Evolutionary conservation across 2,888 invertebrate species (phyloP), one percentile per base, ranked within the genome.

Genomic region (Tribolium freemani): DNA sequence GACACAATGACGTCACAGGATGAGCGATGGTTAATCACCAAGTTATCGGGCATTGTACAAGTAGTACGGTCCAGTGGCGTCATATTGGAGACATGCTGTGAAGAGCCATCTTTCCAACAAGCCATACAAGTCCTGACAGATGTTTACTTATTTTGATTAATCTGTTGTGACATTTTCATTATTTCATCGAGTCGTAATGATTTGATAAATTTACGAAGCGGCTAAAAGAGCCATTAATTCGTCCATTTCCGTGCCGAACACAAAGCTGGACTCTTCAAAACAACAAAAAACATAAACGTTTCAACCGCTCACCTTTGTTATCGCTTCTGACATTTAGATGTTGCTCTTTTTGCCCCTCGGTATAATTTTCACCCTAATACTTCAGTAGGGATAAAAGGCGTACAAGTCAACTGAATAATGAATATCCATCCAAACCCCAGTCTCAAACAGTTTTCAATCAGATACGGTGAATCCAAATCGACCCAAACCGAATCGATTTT

Each of bases 291-390:
- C 71, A 66, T 72, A 71, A 74, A 71, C 74, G 75, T 72, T 75
- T 71, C 73, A 75, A 76, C 76, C 79, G 77, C 78, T 80, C 79
- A 82, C 81, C 81, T 81, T 82, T 82, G 78, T 80, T 78, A 77
- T 75, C 74, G 78, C 69, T 75, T 77, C 72, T 80, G 81, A 81
- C 82, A 82, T 82, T 82, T 82, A 79, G 77, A 80, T 77, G 80
- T 80, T 81, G 80, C 78, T 80, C 80, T 82, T 83, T 83, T 80
- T 78, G 77, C 78, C 81, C 79, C 79, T 76, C 75, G 31, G 75
- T 79, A 78, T 80, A 78, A 80, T 78, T 80, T 79, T 77, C 82
- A 83, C 83, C 83, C 83, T 80, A 83, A 81, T 82, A 79, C 79
- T 77, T 75, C 75, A 69, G 75, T 69, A 74, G 74, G 76, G 69